Conservation (phyloP, 2,888 invertebrate genomes). For the Melangyna quadrimaculata region DNA sequence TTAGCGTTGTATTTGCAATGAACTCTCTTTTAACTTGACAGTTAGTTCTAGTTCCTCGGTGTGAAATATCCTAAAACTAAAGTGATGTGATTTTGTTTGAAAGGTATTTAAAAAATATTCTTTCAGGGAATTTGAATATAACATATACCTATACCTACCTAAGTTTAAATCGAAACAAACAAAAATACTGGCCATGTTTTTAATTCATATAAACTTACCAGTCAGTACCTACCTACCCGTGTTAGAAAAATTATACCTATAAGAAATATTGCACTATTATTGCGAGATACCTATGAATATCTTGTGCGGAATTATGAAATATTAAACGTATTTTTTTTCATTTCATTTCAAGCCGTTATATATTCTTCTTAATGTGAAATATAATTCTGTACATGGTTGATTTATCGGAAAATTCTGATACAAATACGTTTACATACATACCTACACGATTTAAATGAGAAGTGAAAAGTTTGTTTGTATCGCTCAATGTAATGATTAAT, state of each 20-base stretch:
- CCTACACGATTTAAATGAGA: background rate
- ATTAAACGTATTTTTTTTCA: background rate
- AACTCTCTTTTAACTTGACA: conserved; percentile 11
- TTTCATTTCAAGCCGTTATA: background rate
- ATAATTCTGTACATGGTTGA: background rate
- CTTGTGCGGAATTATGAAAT: background rate
- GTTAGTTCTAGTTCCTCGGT: conserved; percentile 13
- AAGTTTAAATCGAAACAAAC: no score
- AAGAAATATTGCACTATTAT: background rate
- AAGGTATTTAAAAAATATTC: background rate
- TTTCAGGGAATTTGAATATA: background rate
- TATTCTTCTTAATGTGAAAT: background rate
- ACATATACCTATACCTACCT: no score
- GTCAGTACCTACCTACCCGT: background rate
- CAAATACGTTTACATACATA: background rate
- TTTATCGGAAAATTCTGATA: conserved; percentile 15
- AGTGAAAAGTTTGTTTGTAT: conserved; percentile 1
- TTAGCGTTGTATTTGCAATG: background rate
- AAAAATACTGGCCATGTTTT: no score
- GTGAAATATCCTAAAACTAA: background rate
- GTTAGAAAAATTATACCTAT: background rate
- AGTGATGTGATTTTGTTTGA: conserved; percentile 36
- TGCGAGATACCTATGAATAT: background rate
- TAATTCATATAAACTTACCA: background rate
- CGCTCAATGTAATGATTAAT: background rate